Conservation (phyloP, 2,888 invertebrate genomes). For the Eristalinus sepulchralis region DNA sequence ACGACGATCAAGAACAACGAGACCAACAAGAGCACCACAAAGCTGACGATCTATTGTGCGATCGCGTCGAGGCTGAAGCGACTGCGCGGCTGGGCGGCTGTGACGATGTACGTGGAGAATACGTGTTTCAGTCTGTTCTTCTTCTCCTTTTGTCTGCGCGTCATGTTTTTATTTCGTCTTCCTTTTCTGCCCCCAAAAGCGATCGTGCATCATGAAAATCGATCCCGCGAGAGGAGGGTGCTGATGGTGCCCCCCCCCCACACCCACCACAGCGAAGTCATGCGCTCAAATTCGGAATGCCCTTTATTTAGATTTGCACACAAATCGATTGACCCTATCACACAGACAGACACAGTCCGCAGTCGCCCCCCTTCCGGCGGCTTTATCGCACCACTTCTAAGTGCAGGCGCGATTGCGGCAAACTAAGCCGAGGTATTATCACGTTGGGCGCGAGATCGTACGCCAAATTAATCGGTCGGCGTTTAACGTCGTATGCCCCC, state of each 20-base stretch:
- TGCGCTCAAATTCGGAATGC: slow-evolving; percentile 54
- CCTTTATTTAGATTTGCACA: slow-evolving; percentile 70
- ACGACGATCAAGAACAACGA: slow-evolving; percentile 58
- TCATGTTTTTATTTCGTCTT: slow-evolving; percentile 35
- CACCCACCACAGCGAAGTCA: slow-evolving; percentile 32
- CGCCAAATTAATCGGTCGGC: slow-evolving; percentile 68
- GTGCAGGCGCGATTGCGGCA: slow-evolving; percentile 18
- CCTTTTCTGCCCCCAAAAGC: slow-evolving; percentile 65
- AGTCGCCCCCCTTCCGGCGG: neutral
- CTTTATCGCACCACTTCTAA: neutral
- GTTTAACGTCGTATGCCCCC: slow-evolving; percentile 38
- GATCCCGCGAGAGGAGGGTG: slow-evolving; percentile 30
- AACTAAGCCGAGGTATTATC: slow-evolving; percentile 56
- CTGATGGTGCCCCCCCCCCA: neutral
- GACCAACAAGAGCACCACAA: slow-evolving; percentile 3
- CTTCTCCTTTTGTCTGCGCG: slow-evolving; percentile 57
- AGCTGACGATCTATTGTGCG: neutral
- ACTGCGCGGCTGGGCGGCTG: slow-evolving; percentile 32
- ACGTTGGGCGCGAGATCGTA: slow-evolving; percentile 68
- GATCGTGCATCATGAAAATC: slow-evolving; percentile 71
- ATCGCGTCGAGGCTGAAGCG: slow-evolving; percentile 12
- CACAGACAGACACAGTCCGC: slow-evolving; percentile 14
- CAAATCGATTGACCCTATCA: slow-evolving; percentile 69
- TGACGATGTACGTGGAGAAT: slow-evolving; percentile 60
- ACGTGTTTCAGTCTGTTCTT: slow-evolving; percentile 67